Evolutionary conservation across 1,140 invertebrate species (phyloP), one percentile per base, ranked within the genome.

Genomic region (Gonioctena quinquepunctata): DNA sequence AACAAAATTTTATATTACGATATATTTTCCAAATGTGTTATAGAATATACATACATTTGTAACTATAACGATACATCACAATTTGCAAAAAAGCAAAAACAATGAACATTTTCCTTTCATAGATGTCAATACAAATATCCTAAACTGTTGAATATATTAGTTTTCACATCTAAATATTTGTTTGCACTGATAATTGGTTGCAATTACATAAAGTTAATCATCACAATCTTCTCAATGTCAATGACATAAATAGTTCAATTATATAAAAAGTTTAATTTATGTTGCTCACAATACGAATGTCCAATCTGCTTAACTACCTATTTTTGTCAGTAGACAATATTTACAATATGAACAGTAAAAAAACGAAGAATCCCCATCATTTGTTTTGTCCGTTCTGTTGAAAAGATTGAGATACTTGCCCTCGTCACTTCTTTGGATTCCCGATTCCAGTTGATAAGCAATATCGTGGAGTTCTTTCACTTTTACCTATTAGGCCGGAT

Each of bases 361-460:
- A 42, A 42, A 42, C 8, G 13, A n/a, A 42, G n/a, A 42, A 42
- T 42, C 2, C 11, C 18, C 18, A 11, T 62, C 61, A 65, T 49
- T 62, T 63, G 13, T 68, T 61, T 57, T 54, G 68, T 71, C 74
- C n/a, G 69, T 68, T 56, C 72, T 79, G 60, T 77, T 88, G 76
- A 93, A 93, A 78, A 98, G 94, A 84, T 96, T 95, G 49, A 98
- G 86, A 83, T 96, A 96, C 85, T 96, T 97, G 33, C 96, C 96
- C 96, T 86, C 0, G 96, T 97, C 93, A 98, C 96, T 87, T 98
- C 96, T 82, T 96, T 96, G 0, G 95, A 91, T 87, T 99, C 96
- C 95, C 11, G 96, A 83, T 5, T 96, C 96, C 19, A 99, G 85
- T 80, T 96, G 94, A 84, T 97, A 98, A 4, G 96, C 95, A 56